Percentiles rank a stretch among this genome's conserved stretches.
These are phyloP conservation scores for Thermophis baileyi DNA, from an alignment of 2,113 vertebrate genomes.

Conservation along the genomic window DNA sequence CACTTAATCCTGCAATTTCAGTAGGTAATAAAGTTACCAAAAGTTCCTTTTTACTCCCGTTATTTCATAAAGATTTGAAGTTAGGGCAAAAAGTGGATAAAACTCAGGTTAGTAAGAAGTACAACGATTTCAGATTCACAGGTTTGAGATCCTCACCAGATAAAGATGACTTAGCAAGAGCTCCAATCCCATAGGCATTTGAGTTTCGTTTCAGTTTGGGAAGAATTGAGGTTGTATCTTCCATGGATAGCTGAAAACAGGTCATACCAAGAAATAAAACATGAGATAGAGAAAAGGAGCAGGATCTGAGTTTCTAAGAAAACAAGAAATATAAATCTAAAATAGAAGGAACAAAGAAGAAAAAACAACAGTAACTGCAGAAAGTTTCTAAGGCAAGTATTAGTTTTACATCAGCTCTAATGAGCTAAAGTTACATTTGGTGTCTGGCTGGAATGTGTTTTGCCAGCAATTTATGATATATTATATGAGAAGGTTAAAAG, in stretches of 20 bases:
- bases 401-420: background rate
- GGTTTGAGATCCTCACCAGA: conserved; percentile 80
- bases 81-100: conserved; percentile 34
- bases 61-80: background rate
- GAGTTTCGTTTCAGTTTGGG: conserved; percentile 94
- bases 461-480: background rate
- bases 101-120: background rate
- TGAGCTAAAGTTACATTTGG: background rate
- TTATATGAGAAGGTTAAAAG: background rate
- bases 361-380: background rate
- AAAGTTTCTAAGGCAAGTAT: background rate
- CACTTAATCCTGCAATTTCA: background rate
- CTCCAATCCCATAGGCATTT: conserved; percentile 95
- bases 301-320: conserved; percentile 22
- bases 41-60: background rate
- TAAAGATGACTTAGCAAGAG: conserved; percentile 98
- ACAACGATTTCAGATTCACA: conserved; percentile 2
- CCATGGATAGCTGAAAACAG: conserved; percentile 93
- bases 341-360: conserved; percentile 52
- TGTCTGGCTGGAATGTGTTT: background rate
- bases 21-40: background rate
- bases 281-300: conserved; percentile 39
- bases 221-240: conserved; percentile 98
- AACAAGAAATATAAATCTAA: conserved; percentile 1
- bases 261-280: conserved; percentile 64